Conservation (phyloP, 2,113 vertebrate species). For the Bubalus kerabau region DNA sequence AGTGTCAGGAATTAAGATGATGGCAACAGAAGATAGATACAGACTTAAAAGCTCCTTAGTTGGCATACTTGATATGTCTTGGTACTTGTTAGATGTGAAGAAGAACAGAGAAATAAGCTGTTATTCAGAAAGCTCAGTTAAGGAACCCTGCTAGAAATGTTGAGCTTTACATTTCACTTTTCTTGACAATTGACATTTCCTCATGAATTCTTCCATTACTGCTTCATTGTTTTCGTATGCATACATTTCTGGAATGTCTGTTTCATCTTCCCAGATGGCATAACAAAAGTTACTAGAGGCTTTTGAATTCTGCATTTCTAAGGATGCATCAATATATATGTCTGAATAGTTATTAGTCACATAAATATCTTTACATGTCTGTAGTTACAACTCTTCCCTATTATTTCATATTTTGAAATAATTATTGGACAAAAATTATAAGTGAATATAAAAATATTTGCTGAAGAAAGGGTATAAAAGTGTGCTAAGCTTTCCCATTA, state of each 20-base stretch:
- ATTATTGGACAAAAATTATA: not conserved
- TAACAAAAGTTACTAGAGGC: not conserved
- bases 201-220: not conserved
- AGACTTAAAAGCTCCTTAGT: not conserved
- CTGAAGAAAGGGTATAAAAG: not conserved
- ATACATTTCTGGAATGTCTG: not conserved
- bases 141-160: not conserved
- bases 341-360: not conserved
- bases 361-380: not conserved
- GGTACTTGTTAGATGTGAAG: not conserved
- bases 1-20: not conserved
- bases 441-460: not conserved
- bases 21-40: not conserved
- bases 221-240: not conserved
- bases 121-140: not conserved
- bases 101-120: not conserved
- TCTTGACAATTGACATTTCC: not conserved
- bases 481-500: not conserved
- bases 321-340: not conserved
- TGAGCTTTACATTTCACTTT: not conserved
- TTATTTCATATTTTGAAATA: not conserved
- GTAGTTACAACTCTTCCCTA: not conserved
- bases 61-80: not conserved
- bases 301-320: not conserved
- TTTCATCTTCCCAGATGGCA: not conserved